A percentile compares a stretch with the other conserved stretches of the same genome.
These are phyloP conservation scores for Stramonita haemastoma DNA, from an alignment of 2,888 invertebrate genomes.

Conservation along the genomic window DNA sequence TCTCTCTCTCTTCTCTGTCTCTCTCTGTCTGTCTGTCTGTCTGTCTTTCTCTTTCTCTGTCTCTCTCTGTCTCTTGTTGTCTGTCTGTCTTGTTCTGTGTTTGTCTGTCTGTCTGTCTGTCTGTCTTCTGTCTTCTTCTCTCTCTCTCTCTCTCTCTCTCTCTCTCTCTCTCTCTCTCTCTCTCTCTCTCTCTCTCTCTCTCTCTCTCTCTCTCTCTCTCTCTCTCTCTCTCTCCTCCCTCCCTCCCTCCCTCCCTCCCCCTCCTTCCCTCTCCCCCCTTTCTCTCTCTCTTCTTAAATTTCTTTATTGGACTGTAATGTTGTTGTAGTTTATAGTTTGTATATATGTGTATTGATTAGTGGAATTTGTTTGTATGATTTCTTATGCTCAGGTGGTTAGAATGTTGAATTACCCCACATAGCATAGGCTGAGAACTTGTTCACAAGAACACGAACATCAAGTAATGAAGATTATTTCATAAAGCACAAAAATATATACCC, in stretches of 20 bases:
- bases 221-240: not conserved
- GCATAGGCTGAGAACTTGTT: no score
- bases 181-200: not conserved
- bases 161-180: not conserved
- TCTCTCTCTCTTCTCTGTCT: conserved; percentile 1
- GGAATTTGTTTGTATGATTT: no score
- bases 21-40: not conserved
- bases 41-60: not conserved
- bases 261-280: no score
- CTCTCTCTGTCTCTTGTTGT: not conserved
- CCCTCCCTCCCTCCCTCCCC: not conserved
- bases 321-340: no score
- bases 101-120: not conserved
- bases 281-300: no score
- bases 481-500: no score
- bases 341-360: no score
- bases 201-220: not conserved
- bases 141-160: not conserved
- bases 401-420: no score
- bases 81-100: not conserved
- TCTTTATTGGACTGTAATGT: no score
- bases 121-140: not conserved
- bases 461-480: no score
- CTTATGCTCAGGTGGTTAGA: no score
- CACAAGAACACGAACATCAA: no score